These are phyloP conservation scores for Toxostoma redivivum DNA, from an alignment of 2,113 vertebrate genomes.

Conservation along the genomic window DNA sequence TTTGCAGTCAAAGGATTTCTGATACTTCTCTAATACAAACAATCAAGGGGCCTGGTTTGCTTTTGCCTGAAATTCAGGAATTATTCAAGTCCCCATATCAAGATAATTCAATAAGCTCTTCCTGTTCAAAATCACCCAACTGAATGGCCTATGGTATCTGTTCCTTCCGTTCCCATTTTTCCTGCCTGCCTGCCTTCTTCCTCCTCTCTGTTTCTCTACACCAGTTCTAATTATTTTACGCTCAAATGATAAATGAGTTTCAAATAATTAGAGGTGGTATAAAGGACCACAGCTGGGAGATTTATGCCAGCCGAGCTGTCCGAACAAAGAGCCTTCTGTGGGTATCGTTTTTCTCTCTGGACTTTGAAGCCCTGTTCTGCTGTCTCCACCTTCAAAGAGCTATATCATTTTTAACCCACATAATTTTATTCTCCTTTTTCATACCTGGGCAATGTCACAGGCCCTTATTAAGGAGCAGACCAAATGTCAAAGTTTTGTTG, in stretches of 20 bases:
- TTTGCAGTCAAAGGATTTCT: neutral
- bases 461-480: constrained; percentile 50
- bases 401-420: constrained; percentile 36
- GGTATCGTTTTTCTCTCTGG: constrained; percentile 33
- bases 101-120: constrained; percentile 40
- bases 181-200: neutral
- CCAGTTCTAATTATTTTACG: constrained; percentile 1
- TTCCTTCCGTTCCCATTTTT: constrained; percentile 17
- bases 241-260: constrained; percentile 51
- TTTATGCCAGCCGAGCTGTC: neutral
- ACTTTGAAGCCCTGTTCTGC: constrained; percentile 35
- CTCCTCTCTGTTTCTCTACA: constrained; percentile 3
- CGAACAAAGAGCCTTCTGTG: constrained; percentile 52
- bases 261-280: constrained; percentile 56
- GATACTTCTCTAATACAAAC: neutral
- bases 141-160: neutral
- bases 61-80: constrained; percentile 15
- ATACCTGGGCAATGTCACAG: constrained; percentile 49
- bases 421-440: constrained; percentile 45
- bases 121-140: constrained; percentile 26
- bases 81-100: constrained; percentile 1
- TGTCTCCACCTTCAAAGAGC: constrained; percentile 37
- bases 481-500: constrained; percentile 17
- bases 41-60: neutral
- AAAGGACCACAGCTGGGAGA: constrained; percentile 18